phyloP scores from a whole-genome alignment of 1,140 invertebrate species.

The Zaprionus kolodkinae region DNA sequence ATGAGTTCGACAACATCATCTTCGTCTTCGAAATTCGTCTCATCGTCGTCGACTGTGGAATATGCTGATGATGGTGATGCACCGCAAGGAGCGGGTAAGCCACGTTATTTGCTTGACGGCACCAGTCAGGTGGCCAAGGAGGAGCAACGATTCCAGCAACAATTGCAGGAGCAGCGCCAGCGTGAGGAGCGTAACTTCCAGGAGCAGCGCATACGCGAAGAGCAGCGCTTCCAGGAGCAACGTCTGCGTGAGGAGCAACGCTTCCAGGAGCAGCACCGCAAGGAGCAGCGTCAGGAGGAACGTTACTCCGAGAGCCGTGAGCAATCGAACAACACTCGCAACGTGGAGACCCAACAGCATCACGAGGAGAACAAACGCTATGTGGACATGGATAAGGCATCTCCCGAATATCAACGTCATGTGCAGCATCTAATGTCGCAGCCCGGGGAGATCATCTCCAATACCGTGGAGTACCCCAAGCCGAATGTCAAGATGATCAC shows the following conservation, averaged over 20 bases:
- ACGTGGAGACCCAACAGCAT: conserved; percentile 73
- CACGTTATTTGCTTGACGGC: conserved; percentile 62
- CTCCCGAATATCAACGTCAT: conserved; percentile 79
- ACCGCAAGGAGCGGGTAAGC: conserved; percentile 1
- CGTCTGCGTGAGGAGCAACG: conserved; percentile 14
- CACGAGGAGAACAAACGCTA: conserved; percentile 79
- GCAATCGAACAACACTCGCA: conserved; percentile 64
- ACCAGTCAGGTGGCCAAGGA: conserved; percentile 11
- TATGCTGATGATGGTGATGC: conserved; percentile 58
- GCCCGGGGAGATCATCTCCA: conserved; percentile 85
- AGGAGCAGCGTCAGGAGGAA: conserved; percentile 57
- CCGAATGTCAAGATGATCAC: conserved; percentile 87
- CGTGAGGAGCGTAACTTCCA: conserved; percentile 36
- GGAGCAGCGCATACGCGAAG: conserved; percentile 44
- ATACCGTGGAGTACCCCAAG: conserved; percentile 87
- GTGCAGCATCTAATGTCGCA: conserved; percentile 77
- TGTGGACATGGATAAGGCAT: conserved; percentile 82
- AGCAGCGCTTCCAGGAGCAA: conserved; percentile 32
- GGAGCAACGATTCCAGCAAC: conserved; percentile 38
- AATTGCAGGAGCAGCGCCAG: conserved; percentile 41
- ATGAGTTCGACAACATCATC: conserved; percentile 76
- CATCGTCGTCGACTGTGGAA: conserved; percentile 71
- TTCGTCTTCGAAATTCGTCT: conserved; percentile 71
- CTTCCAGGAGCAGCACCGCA: conserved; percentile 48
- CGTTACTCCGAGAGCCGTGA: conserved; percentile 70